These are phyloP conservation scores for Lichenostomus cassidix DNA, from an alignment of 2,113 vertebrate genomes.

Conservation along the genomic window DNA sequence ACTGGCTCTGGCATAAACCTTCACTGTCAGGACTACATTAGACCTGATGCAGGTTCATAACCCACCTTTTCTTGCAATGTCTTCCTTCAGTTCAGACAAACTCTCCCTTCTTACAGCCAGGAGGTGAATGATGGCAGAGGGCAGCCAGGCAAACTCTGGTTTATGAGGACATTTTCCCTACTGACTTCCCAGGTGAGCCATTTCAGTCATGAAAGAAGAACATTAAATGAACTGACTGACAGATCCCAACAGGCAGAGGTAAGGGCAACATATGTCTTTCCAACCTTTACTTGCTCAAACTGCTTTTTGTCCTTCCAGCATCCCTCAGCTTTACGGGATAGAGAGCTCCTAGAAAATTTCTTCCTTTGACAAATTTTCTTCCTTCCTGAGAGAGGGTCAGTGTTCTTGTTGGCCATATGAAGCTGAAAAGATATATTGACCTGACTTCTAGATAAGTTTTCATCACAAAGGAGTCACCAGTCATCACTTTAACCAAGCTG, in stretches of 20 bases:
- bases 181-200: constrained; percentile 24
- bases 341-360: neutral
- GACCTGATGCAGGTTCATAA: neutral
- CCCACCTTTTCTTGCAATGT: neutral
- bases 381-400: neutral
- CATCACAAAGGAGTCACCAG: neutral
- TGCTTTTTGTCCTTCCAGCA: neutral
- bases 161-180: constrained; percentile 4
- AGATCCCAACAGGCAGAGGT: constrained; percentile 15
- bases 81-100: neutral
- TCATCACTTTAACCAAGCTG: neutral
- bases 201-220: constrained; percentile 10
- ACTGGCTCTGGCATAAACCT: neutral
- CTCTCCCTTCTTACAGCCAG: neutral
- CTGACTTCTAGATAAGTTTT: neutral
- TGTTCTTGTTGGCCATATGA: neutral
- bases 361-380: neutral
- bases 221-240: neutral
- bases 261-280: constrained; percentile 25
- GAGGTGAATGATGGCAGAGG: neutral
- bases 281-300: neutral
- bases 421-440: neutral
- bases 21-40: neutral
- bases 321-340: neutral
- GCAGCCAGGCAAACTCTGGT: neutral